phyloP scores from a whole-genome alignment of 30 jellyfish, hydroid and myxozoan species.

The Cassiopea andromeda region DNA sequence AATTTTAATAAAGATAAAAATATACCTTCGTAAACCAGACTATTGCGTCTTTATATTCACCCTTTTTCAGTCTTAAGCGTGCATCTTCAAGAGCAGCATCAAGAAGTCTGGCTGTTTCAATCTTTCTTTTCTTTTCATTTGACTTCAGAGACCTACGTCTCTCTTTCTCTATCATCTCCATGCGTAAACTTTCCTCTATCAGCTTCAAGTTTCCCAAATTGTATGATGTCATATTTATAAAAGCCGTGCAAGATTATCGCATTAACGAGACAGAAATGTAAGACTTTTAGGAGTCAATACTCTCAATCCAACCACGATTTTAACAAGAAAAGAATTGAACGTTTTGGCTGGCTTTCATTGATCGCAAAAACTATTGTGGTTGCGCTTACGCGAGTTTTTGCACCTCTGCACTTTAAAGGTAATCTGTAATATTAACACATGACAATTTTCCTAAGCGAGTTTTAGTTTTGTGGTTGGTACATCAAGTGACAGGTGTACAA shows the following conservation, averaged over 20 bases:
- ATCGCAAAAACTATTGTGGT: conserved; percentile 45
- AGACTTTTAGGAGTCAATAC: conserved; percentile 45
- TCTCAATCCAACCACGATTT: conserved; percentile 48
- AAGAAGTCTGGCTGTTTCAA: conserved; percentile 34
- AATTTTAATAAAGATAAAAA: not conserved
- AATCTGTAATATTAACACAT: conserved; percentile 22
- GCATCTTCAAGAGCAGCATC: conserved; percentile 73
- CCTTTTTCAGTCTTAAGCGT: conserved; percentile 44
- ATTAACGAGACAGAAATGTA: conserved; percentile 29
- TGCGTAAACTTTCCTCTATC: conserved; percentile 61
- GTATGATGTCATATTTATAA: conserved; percentile 70
- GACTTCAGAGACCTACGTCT: conserved; percentile 37
- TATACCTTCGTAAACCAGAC: conserved; percentile 48
- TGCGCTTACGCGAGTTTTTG: conserved; percentile 21
- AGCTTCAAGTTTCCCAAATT: conserved; percentile 59
- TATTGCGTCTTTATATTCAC: conserved; percentile 48
- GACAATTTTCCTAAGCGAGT: conserved; percentile 21
- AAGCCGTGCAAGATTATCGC: conserved; percentile 32
- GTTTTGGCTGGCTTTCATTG: conserved; percentile 47
- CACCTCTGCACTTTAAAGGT: conserved; percentile 2
- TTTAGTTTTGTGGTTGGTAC: conserved; percentile 22
- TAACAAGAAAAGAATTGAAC: conserved; percentile 34
- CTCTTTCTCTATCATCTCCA: conserved; percentile 66
- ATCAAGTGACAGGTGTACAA: conserved; percentile 32
- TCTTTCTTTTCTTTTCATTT: conserved; percentile 29